These are phyloP conservation scores for Chrysomallon squamiferum DNA, from an alignment of 1,140 invertebrate species.

Conservation along the genomic window DNA sequence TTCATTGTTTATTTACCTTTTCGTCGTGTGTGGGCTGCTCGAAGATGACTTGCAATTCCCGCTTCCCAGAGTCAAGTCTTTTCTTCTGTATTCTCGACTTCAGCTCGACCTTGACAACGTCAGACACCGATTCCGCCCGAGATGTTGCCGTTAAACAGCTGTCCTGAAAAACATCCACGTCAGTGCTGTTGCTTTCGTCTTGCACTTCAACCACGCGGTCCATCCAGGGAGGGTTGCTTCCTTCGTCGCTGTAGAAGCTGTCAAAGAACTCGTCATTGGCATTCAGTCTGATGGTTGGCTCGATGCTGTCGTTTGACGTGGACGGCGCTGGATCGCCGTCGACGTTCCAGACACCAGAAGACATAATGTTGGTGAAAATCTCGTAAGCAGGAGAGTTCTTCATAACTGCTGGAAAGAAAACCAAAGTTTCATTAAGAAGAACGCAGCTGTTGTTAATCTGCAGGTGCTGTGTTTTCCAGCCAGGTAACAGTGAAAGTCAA, in stretches of 20 bases:
- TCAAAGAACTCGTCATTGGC: neutral
- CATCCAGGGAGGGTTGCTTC: neutral
- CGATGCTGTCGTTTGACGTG: slow-evolving; percentile 9
- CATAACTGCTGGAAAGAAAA: slow-evolving; percentile 11
- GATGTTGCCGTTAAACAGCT: neutral
- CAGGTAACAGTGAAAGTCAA: too few relatives aligned
- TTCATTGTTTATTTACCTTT: too few relatives aligned
- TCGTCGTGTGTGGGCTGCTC: neutral
- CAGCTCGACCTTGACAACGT: slow-evolving; percentile 3
- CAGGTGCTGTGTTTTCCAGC: too few relatives aligned
- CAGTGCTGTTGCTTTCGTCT: neutral
- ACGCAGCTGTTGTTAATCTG: too few relatives aligned
- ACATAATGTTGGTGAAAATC: slow-evolving; percentile 14
- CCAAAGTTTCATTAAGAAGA: too few relatives aligned
- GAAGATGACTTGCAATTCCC: neutral
- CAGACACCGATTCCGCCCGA: neutral
- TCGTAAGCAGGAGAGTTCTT: slow-evolving; percentile 7
- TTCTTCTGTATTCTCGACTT: neutral
- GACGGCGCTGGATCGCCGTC: neutral
- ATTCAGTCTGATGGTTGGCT: neutral
- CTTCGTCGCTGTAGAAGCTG: slow-evolving; percentile 4
- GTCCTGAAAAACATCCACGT: neutral
- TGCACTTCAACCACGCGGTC: neutral
- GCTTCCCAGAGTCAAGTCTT: slow-evolving; percentile 2
- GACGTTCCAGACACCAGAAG: neutral